These are phyloP conservation scores for Opisthocomus hoazin DNA, from an alignment of 2,113 vertebrate species.

Conservation along the genomic window DNA sequence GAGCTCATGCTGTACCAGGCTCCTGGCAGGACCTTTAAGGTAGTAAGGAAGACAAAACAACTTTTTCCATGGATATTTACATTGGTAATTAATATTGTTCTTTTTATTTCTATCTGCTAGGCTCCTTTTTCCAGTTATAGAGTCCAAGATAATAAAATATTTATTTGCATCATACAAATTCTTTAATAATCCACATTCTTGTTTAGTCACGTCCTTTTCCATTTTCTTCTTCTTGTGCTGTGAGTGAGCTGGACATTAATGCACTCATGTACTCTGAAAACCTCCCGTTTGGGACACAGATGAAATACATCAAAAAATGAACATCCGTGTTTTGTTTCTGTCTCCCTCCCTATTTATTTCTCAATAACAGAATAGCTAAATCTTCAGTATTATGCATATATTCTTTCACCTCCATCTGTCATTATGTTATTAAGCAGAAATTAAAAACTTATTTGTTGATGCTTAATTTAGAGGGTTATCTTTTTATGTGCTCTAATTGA, in stretches of 20 bases:
- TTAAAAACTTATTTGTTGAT: not conserved
- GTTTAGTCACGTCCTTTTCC: not conserved
- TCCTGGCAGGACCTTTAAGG: not conserved
- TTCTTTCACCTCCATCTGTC: not conserved
- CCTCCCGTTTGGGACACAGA: not conserved
- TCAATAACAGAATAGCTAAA: not conserved
- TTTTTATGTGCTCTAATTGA: slow-evolving; percentile 2
- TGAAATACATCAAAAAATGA: not conserved
- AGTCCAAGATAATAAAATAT: not conserved
- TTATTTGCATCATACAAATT: not conserved
- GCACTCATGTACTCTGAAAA: not conserved
- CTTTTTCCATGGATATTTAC: not conserved
- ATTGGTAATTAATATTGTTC: not conserved
- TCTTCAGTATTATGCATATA: not conserved
- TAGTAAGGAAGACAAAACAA: not conserved
- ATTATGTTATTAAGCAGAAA: slow-evolving; percentile 8
- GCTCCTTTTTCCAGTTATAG: not conserved
- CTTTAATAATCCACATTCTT: not conserved
- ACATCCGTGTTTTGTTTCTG: not conserved
- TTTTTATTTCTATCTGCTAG: not conserved
- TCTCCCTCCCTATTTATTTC: not conserved
- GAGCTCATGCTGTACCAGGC: too few species aligned
- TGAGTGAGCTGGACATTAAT: not conserved
- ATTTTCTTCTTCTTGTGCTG: not conserved
- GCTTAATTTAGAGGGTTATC: not conserved